Base-by-base conservation (phyloP, 2,888 invertebrate species). In the Brachypalpus laphriformis region DNA sequence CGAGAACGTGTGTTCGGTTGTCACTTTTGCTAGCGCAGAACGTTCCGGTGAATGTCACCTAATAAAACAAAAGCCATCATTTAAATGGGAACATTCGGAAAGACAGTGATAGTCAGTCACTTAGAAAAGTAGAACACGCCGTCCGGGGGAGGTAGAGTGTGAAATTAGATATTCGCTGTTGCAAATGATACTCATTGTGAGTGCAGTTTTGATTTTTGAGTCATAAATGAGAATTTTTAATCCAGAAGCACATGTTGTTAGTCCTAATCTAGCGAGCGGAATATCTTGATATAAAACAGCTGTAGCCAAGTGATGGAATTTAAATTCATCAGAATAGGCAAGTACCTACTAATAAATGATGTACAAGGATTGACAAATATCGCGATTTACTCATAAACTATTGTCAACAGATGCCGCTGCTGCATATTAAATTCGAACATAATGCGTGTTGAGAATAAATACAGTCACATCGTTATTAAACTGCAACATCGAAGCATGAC, bases 41-140 rank as follows among this genome's bases (percentile, higher is more conserved):
- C n/a, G 34, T 47, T 63, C 16, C n/a, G 8, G 28, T n/a, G 71
- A 72, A 72, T 78, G 78, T 72, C 78, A 72, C 31, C 63, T 16
- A 59, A 54, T 47, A 74, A 54, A 66, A 59, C 16, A 80, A 34
- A 65, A 61, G 3, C 1, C 31, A 63, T 25, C 25, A 70, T 61
- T 72, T 37, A 74, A 74, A 66, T 56, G 66, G 47, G 45, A 65
- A 28, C 51, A 74, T 51, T 28, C 28, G 31, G 49, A 65, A 20
- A 71, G 56, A 57, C 34, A 49, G 31, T 68, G 45, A 74, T 42
- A 51, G 16, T 66, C 59, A 72, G 51, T 59, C 59, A 59, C 45
- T 66, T 72, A 28, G 51, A 56, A 68, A 68, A 74, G 61, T 74
- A 49, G 74, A 54, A 56, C 81, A 81, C 45, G 7, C 66, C 72